phyloP scores from a whole-genome alignment of 2,797 vertebrate species.

The Lophotriccus pileatus region DNA sequence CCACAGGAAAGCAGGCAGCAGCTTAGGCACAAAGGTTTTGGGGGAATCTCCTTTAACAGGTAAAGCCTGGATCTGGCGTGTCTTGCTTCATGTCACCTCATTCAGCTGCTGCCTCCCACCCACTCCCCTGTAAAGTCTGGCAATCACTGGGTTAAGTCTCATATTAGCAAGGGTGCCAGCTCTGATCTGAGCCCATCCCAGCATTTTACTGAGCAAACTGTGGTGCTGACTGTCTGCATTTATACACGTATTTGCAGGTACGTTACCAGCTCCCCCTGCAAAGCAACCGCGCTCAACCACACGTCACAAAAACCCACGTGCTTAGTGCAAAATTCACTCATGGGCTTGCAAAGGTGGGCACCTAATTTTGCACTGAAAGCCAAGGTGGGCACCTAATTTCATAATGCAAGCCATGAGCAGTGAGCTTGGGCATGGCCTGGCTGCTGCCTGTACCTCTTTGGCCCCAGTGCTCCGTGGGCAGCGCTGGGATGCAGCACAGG shows the following conservation, averaged over 20 bases:
- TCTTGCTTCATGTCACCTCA: background rate
- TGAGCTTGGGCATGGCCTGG: background rate
- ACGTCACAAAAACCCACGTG: fast-evolving
- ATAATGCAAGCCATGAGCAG: background rate
- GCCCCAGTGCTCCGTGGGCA: fast-evolving
- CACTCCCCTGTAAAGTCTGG: fast-evolving
- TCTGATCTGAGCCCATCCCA: background rate
- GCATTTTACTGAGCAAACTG: background rate
- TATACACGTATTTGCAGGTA: background rate
- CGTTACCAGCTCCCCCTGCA: background rate
- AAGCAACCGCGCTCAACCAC: background rate
- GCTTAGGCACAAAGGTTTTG: slow-evolving; percentile 38
- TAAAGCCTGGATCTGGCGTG: background rate
- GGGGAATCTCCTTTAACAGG: slow-evolving; percentile 44
- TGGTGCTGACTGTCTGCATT: background rate
- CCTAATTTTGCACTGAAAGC: background rate
- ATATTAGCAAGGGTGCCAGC: background rate
- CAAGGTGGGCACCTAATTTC: background rate
- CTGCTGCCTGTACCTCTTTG: background rate
- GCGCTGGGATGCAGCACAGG: background rate
- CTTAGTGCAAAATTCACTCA: background rate
- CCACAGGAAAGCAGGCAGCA: slow-evolving; percentile 34
- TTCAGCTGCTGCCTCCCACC: background rate
- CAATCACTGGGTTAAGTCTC: background rate
- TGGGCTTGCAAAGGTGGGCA: background rate